Evolutionary conservation across 1,140 invertebrate genomes (phyloP), one percentile per base, ranked within the genome.

Genomic region (Hormaphis cornu): DNA sequence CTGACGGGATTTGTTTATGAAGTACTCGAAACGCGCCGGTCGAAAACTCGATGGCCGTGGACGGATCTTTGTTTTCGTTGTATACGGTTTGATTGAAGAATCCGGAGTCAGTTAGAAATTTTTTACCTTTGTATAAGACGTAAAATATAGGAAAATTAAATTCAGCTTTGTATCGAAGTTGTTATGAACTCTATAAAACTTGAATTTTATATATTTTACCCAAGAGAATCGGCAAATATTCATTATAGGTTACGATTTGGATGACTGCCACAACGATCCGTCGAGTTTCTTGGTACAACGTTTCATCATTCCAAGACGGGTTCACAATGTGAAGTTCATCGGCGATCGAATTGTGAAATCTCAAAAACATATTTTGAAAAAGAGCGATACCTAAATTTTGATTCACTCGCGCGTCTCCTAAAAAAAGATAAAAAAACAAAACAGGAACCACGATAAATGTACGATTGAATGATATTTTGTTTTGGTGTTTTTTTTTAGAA

Each of bases 311-410:
- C 90, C 90, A 93, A 3, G 79, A 74, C 0, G 84, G 84, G 77
- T 90, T 87, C 3, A 86, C 73, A 1, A 73, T 56, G 0, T 79
- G 75, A 18, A 91, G 78, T n/a, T 82, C 74, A 0, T 79, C 76
- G 0, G 91, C 92, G 24, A 97, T 79, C 20, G 87, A 82, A 77
- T 97, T 98, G 76, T 98, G 95, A 75, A 96, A 89, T 20, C 93
- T 82, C 73, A 93, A 80, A 83, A 90, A 91, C 3, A 95, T 73
- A 0, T 90, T 90, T 74, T 97, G 89, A 73, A 95, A 80, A 7
- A 84, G 81, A 0, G 91, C 90, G 7, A 96, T 78, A 74, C 89
- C 84, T 1, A 90, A 77, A 79, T 91, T 90, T 76, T 91, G 89
- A 75, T 91, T 91, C 16, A 59, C 22, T 14, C 56, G 56, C 5